A percentile compares a stretch with the other conserved stretches of the same genome.
Evolutionary conservation across 2,797 vertebrate genomes (phyloP).

Genomic region (Danio choprae): DNA sequence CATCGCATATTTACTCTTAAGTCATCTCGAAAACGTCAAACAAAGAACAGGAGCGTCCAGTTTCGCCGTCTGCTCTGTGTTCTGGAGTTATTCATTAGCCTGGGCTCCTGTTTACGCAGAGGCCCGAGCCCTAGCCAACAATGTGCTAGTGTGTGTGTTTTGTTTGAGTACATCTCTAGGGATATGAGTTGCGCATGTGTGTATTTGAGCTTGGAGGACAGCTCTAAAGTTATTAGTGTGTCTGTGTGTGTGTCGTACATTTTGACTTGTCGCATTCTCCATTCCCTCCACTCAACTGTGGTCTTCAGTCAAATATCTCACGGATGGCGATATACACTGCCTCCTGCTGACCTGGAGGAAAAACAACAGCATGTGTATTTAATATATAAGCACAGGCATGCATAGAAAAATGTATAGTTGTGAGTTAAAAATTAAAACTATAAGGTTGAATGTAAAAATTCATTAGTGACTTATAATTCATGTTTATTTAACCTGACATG

Average conservation of each 20-base stretch:
- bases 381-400: background rate
- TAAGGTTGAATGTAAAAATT: background rate
- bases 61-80: constrained; percentile 23
- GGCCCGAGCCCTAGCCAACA: constrained; percentile 31
- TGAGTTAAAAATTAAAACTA: background rate
- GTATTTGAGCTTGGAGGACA: constrained; percentile 36
- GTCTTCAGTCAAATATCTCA: background rate
- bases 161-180: constrained; percentile 60
- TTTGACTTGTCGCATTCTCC: constrained; percentile 27
- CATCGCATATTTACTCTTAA: constrained; percentile 23
- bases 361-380: background rate
- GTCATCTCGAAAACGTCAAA: constrained; percentile 8
- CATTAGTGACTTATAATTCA: no score
- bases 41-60: constrained; percentile 42
- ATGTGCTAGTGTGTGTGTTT: constrained; percentile 51
- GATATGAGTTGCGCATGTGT: constrained; percentile 53
- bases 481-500: background rate
- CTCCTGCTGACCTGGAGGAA: constrained; percentile 26
- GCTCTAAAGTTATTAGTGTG: constrained; percentile 67
- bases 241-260: constrained; percentile 38
- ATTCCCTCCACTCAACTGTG: background rate
- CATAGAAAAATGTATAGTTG: background rate
- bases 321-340: background rate
- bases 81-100: constrained; percentile 55
- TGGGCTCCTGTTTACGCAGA: constrained; percentile 49